phyloP scores from a whole-genome alignment of 2,113 vertebrate species.

The Neogale vison region DNA sequence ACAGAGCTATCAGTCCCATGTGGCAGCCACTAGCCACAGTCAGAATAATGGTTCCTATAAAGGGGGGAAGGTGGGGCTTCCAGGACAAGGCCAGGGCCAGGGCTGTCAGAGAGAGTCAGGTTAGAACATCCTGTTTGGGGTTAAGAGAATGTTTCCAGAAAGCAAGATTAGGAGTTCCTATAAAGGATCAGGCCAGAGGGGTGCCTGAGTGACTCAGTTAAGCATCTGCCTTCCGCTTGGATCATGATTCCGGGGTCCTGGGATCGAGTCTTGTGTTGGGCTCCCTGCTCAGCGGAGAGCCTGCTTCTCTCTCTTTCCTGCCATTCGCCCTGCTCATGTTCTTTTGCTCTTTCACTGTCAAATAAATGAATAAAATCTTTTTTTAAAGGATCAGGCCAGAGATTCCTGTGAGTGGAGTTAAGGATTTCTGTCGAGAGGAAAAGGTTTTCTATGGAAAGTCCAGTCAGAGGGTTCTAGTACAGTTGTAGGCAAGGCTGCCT shows the following conservation, averaged over 20 bases:
- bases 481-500: neutral
- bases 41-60: neutral
- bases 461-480: neutral
- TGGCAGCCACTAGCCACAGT: neutral
- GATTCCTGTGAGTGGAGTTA: neutral
- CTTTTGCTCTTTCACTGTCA: no score
- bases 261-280: no score
- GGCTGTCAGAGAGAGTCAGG: neutral
- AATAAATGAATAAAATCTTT: no score
- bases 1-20: neutral
- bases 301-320: no score
- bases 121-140: neutral
- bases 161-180: neutral
- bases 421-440: neutral
- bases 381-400: neutral
- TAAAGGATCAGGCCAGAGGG: neutral
- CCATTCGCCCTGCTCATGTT: no score
- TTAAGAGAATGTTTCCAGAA: conserved; percentile 15
- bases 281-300: no score
- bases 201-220: no score
- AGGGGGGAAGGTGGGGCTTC: neutral
- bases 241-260: no score
- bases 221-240: no score
- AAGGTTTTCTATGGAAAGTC: neutral
- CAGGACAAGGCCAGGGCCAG: neutral